A percentile compares a stretch with the other conserved stretches of the same genome.
Evolutionary conservation across 2,113 vertebrate genomes (phyloP).

Genomic region (Greenwoodochromis staneri): DNA sequence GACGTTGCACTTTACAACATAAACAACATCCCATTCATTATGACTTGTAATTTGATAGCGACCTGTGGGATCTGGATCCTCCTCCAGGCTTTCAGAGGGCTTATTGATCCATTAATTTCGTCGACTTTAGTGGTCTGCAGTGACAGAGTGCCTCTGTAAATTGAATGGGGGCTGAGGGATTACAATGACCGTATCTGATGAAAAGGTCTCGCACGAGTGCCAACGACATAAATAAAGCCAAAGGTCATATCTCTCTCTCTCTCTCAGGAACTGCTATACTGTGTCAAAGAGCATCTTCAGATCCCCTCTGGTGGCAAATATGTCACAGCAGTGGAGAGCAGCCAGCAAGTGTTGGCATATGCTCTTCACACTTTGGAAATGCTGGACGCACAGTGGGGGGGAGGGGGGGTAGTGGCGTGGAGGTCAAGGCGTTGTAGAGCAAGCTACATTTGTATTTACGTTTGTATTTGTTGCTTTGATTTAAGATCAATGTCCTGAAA

Average conservation of each 20-base stretch:
- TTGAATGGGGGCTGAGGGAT: conserved; percentile 65
- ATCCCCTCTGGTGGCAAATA: conserved; percentile 27
- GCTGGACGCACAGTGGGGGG: neutral
- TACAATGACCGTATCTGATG: conserved; percentile 60
- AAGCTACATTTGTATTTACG: neutral
- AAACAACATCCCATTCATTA: conserved; percentile 84
- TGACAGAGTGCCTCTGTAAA: conserved; percentile 67
- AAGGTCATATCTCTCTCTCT: conserved; percentile 48
- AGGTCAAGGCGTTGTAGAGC: neutral
- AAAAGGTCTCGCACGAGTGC: conserved; percentile 50
- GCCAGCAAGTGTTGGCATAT: conserved; percentile 2
- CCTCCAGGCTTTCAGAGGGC: conserved; percentile 66
- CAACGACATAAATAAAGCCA: conserved; percentile 65
- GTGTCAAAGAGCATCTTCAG: neutral
- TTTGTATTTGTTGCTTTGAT: neutral
- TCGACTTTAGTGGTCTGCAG: conserved; percentile 67
- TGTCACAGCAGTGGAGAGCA: neutral
- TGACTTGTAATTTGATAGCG: conserved; percentile 70
- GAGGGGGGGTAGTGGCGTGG: neutral
- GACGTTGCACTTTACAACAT: conserved; percentile 74
- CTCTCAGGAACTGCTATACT: neutral
- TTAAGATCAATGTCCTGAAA: neutral
- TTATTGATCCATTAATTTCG: conserved; percentile 76
- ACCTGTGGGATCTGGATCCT: conserved; percentile 57
- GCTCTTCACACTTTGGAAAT: neutral